Base-by-base conservation (phyloP, 2,113 vertebrate species). In the Vicugna pacos region DNA sequence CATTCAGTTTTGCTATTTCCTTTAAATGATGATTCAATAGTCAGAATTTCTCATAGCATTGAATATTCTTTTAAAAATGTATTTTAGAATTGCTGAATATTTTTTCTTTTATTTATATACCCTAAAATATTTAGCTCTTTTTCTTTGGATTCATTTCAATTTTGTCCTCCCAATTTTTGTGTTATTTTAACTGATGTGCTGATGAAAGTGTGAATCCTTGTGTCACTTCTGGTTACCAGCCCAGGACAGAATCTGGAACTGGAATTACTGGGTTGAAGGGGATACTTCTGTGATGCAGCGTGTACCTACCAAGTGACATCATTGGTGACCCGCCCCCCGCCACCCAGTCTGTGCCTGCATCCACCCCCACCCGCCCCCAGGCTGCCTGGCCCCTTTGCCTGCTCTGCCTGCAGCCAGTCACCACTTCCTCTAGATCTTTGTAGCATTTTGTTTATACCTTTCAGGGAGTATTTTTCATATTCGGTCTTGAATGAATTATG, bases 21-120 rank as follows among this genome's bases (percentile, higher is more conserved):
- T 82, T 97, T 83, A 82, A 89, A 58, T 83, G 20, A 85, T 70
- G 5, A 81, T 81, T 93, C 86, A 79, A 83, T 48, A 80, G 20
- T 75, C 67, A 69, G 73, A 22, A 82, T 54, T 93, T 52, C 26
- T 82, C 16, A 24, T 46, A 26, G 35, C 48, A 72, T 42, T 94
- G 75, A 79, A n/a, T 91, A 67, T 13, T 70, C 26, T 88, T 81
- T 70, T 38, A 89, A 72, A 70, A 73, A 19, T 12, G 12, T 35
- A 32, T 58, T 65, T 84, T 28, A 67, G 11, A 3, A n/a, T 89
- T 81, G 12, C 35, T 54, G 26, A 82, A 65, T 85, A 54, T 26
- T 70, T 52, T n/a, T 93, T 48, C 26, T 38, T 84, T 89, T 84
- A 75, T 17, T 50, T 89, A 16, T 58, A 9, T 48, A 46, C 19